phyloP scores from a whole-genome alignment of 2,113 vertebrate genomes.

The Plestiodon gilberti region DNA sequence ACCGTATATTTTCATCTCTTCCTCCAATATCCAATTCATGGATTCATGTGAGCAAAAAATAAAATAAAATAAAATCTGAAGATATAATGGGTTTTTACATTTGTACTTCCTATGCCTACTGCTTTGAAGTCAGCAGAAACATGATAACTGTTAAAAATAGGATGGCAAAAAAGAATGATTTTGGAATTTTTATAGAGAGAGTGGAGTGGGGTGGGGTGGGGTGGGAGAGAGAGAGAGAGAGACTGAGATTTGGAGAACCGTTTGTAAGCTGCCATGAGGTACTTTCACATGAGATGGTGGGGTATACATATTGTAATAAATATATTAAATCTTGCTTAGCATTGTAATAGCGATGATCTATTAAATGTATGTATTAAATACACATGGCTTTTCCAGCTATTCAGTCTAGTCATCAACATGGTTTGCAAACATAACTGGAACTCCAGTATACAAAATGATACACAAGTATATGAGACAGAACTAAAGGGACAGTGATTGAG shows the following conservation, averaged over 20 bases:
- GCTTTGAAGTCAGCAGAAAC: conserved; percentile 23
- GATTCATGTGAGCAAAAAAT: background rate
- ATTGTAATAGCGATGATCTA: conserved; percentile 50
- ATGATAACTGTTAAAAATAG: conserved; percentile 10
- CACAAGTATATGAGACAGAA: background rate
- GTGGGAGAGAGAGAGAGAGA: too few species aligned
- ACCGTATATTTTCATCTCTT: background rate
- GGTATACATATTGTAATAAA: background rate
- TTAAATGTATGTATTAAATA: conserved; percentile 54
- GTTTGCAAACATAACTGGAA: conserved; percentile 23
- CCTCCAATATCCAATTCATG: background rate
- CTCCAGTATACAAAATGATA: conserved; percentile 34
- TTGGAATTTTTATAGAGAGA: conserved; percentile 32
- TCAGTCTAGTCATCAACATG: conserved; percentile 1
- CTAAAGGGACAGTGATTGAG: conserved; percentile 9
- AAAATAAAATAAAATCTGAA: conserved; percentile 4
- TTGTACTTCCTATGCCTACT: conserved; percentile 21
- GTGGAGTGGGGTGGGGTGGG: too few species aligned
- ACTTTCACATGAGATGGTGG: too few species aligned
- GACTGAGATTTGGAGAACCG: too few species aligned
- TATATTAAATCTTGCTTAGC: conserved; percentile 29
- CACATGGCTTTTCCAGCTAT: conserved; percentile 44
- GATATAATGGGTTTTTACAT: conserved; percentile 48
- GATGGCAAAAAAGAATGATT: conserved; percentile 11
- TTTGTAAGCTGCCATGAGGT: too few species aligned